Conservation (phyloP, 2,113 vertebrate species). For the Siphamia tubifer region DNA sequence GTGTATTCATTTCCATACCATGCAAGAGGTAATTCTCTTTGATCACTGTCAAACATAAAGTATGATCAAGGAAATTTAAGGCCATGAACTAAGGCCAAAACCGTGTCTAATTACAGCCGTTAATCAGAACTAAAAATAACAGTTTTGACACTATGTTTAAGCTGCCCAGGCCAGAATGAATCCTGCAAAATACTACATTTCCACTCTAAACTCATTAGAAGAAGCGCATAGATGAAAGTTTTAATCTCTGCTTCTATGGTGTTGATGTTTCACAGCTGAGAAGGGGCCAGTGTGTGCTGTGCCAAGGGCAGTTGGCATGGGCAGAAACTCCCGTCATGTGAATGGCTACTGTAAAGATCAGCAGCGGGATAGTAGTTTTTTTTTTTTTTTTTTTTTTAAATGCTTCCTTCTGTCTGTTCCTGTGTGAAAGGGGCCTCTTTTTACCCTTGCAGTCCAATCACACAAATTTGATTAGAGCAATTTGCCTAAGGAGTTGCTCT, state of each 20-base stretch:
- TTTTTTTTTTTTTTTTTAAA: no score
- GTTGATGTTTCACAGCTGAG: slow-evolving; percentile 52
- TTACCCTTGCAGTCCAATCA: slow-evolving; percentile 63
- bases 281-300: slow-evolving; percentile 40
- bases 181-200: slow-evolving; percentile 23
- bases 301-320: slow-evolving; percentile 53
- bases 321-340: slow-evolving; percentile 60
- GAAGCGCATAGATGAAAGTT: slow-evolving; percentile 32
- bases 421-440: slow-evolving; percentile 61
- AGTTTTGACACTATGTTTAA: slow-evolving; percentile 14
- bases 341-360: slow-evolving; percentile 54
- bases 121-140: slow-evolving; percentile 41
- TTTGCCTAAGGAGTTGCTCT: slow-evolving; percentile 59
- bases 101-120: slow-evolving; percentile 9
- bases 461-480: slow-evolving; percentile 76
- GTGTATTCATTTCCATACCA: slow-evolving; percentile 12
- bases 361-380: slow-evolving; percentile 29
- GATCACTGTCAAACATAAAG: slow-evolving; percentile 29
- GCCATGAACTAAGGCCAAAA: slow-evolving; percentile 10
- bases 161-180: slow-evolving; percentile 4
- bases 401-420: slow-evolving; percentile 53
- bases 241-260: slow-evolving; percentile 23
- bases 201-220: slow-evolving; percentile 22
- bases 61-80: slow-evolving; percentile 13
- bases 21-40: slow-evolving; percentile 45